Base-by-base conservation (phyloP, 1,140 invertebrate genomes). In the Macrobrachium nipponense region DNA sequence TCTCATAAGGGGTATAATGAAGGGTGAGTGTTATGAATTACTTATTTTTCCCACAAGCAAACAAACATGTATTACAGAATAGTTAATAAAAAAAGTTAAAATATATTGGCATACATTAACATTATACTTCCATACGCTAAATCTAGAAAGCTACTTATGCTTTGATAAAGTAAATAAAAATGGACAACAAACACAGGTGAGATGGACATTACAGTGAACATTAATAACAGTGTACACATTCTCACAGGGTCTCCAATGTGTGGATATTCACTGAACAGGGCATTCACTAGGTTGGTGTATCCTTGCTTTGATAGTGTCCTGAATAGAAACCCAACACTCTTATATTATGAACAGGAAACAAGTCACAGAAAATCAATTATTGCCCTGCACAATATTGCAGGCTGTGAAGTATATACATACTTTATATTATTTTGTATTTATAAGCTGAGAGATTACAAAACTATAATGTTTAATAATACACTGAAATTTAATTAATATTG, bases 221-320 rank as follows among this genome's bases (percentile, higher is more conserved):
- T 36, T 36, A 36, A 36, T 36, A 36, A 36, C 27, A 36, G 27
- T 36, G 27, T 36, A 36, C 27, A 36, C 2, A 62, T 62, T 62
- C 61, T 62, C 61, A 62, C 61, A 62, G 61, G 61, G 61, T 62
- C 61, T 62, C 61, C 61, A 62, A n/a, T 62, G 61, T 62, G 61
- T 62, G 61, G 61, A 62, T 62, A 62, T 5, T 5, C 2, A 2
- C 61, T 62, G n/a, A 62, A 62, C 61, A 62, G 61, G 61, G 61
- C 61, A 62, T 62, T 62, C 61, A 62, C 2, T 1, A 62, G 61
- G 61, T 62, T 62, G 2, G 2, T 62, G 61, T 62, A 62, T 62
- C n/a, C 61, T 62, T 62, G 27, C n/a, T 36, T 36, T 36, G 27
- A 36, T 4, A 36, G 27, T 36, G 27, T 36, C 27, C 27, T 36